These are phyloP conservation scores for Zootermopsis nevadensis DNA, from an alignment of 2,888 invertebrate genomes.

Conservation along the genomic window DNA sequence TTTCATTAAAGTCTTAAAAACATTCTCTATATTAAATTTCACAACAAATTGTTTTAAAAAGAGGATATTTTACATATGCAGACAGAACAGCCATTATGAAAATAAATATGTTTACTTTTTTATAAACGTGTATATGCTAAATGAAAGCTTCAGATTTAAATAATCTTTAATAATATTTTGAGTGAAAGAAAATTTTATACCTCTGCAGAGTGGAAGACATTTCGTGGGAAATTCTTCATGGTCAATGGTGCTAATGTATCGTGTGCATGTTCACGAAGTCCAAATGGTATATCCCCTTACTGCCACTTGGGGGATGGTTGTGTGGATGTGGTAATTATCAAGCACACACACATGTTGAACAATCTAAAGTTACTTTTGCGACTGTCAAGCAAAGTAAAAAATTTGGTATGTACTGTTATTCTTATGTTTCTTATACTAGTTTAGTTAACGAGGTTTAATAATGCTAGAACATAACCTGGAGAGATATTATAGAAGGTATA, in stretches of 20 bases:
- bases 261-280: conserved; percentile 79
- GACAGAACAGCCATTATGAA: too few species aligned
- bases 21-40: too few species aligned
- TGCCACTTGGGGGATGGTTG: conserved; percentile 85
- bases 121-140: too few species aligned
- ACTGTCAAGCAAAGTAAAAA: conserved; percentile 70
- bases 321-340: conserved; percentile 79
- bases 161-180: too few species aligned
- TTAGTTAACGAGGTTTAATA: too few species aligned
- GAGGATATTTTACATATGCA: too few species aligned
- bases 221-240: conserved; percentile 80
- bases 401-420: conserved; percentile 43
- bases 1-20: too few species aligned
- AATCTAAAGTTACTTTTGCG: conserved; percentile 76
- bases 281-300: conserved; percentile 81
- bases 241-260: conserved; percentile 82
- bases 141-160: too few species aligned
- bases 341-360: conserved; percentile 77
- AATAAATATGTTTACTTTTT: too few species aligned
- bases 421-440: background rate
- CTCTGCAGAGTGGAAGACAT: conserved; percentile 67
- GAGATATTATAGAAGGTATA: too few species aligned
- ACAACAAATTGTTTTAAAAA: too few species aligned
- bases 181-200: background rate
- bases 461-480: too few species aligned